Evolutionary conservation across 2,888 invertebrate genomes (phyloP), one percentile per base, ranked within the genome.

Genomic region (Rhagium mordax): DNA sequence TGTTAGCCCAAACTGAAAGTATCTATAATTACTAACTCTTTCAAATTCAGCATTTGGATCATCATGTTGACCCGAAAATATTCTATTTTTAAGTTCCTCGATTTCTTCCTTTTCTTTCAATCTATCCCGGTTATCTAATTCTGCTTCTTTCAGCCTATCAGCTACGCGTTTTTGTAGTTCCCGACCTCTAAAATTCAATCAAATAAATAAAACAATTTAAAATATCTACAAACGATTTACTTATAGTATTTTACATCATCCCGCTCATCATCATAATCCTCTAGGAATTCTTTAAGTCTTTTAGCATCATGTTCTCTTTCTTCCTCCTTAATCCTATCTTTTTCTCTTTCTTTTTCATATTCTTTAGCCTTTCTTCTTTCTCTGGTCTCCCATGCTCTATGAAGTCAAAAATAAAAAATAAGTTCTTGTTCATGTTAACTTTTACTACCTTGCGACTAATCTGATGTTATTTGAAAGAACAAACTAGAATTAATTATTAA

Each of bases 211-310:
- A n/a, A 7, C 27, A 16, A n/a, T 24, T 13, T n/a, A 49, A 16
- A 57, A 15, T 3, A 1, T 18, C 7, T 20, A 1, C 47, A 48
- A 70, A 62, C 48, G 53, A 85, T 89, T 87, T 85, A 93, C 93
- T 96, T 97, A 90, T 98, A 99, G 89, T 96, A 99, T 89, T 98
- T 98, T 61, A 95, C 92, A 87, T 99, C 99, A 88, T 99, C 98
- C 66, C 98, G 91, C 88, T 98, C 98, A 88, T 99, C 99, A 85
- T 99, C 98, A 86, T 99, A 99, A 88, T 99, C 99, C 89, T 99
- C 99, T 2, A 99, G 91, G 88, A 99, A 99, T 89, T 98, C 97
- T 88, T 98, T 97, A 68, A 99, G 91, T 53, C 96, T 91, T 88
- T 96, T 96, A 0, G 98, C 98, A 88, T 99, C 99, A 72, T 94